Conservation (phyloP, 1,140 invertebrate genomes). For the Sitobion miscanthi region DNA sequence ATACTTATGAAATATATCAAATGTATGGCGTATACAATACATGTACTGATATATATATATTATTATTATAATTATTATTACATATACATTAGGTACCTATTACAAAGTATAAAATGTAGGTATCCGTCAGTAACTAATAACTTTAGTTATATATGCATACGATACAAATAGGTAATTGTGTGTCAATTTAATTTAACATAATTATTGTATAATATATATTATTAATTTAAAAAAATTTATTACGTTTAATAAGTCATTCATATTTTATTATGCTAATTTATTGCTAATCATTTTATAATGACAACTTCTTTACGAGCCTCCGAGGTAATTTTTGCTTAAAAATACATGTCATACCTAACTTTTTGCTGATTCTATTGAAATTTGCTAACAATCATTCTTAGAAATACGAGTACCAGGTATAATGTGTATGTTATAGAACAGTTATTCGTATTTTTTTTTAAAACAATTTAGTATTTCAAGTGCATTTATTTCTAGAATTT, state of each 20-base stretch:
- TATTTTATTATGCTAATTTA: background rate
- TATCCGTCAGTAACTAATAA: background rate
- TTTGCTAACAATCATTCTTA: background rate
- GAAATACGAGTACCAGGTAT: background rate
- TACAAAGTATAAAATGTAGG: background rate
- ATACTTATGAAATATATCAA: background rate
- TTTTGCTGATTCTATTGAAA: background rate
- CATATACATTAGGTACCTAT: background rate
- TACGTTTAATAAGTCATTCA: background rate
- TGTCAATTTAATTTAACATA: background rate
- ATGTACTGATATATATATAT: background rate
- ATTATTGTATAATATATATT: background rate
- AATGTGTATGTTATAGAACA: background rate
- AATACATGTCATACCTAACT: background rate
- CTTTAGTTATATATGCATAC: background rate
- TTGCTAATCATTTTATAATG: background rate
- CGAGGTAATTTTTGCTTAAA: background rate
- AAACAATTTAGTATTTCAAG: background rate
- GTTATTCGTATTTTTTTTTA: background rate
- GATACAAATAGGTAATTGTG: background rate
- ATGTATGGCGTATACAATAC: background rate
- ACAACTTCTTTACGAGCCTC: background rate
- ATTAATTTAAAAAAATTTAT: background rate
- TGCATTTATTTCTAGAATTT: background rate
- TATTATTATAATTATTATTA: no score